phyloP scores from a whole-genome alignment of 2,888 invertebrate species.

The Cataglyphis albicans region DNA sequence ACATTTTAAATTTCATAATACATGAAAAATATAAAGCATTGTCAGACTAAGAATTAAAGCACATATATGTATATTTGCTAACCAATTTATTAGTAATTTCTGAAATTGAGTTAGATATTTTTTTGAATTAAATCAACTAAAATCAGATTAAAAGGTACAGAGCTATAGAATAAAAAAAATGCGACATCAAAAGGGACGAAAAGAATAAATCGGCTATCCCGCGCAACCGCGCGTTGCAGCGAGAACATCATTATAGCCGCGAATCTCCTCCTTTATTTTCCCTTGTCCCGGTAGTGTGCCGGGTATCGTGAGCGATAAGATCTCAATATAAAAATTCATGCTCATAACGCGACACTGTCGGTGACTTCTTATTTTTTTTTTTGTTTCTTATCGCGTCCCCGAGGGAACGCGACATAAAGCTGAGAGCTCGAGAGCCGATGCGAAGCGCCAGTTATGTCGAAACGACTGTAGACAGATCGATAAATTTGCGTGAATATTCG shows the following conservation, averaged over 20 bases:
- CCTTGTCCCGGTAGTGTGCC: constrained; percentile 62
- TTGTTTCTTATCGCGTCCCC: constrained; percentile 80
- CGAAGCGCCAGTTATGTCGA: constrained; percentile 64
- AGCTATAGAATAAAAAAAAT: neutral
- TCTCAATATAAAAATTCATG: constrained; percentile 85
- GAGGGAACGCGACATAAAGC: constrained; percentile 81
- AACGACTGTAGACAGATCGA: constrained; percentile 80
- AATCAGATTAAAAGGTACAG: neutral
- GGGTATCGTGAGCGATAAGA: constrained; percentile 73
- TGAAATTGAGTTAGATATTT: neutral
- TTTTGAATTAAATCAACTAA: constrained; percentile 1
- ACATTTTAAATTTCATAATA: constrained; percentile 1
- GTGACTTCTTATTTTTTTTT: constrained; percentile 69
- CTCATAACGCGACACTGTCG: constrained; percentile 78
- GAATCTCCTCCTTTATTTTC: constrained; percentile 74
- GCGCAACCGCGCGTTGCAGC: constrained; percentile 49
- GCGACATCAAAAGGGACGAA: constrained; percentile 2
- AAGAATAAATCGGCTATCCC: constrained; percentile 49
- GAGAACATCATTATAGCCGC: constrained; percentile 65
- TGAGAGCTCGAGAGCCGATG: constrained; percentile 68
- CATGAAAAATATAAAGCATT: neutral
- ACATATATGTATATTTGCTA: neutral
- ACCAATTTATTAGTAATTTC: neutral
- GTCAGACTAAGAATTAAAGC: neutral
- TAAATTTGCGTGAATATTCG: constrained; percentile 84